phyloP scores from a whole-genome alignment of 2,888 invertebrate species.

The Stratiomys singularior region DNA sequence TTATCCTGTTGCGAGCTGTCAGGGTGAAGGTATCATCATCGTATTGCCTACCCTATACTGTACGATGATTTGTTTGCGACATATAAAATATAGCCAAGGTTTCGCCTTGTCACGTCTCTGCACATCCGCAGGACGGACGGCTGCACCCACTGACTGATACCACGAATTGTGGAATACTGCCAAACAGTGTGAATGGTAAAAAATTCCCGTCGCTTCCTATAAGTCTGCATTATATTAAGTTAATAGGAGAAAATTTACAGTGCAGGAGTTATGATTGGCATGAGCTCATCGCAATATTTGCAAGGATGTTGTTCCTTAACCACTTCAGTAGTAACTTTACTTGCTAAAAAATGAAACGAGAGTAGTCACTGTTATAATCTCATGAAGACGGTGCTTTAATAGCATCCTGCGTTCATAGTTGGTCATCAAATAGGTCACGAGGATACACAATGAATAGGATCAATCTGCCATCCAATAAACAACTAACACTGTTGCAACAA shows the following conservation, averaged over 20 bases:
- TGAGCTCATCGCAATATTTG: too few relatives aligned
- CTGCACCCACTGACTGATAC: neutral
- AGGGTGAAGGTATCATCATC: slow-evolving; percentile 1
- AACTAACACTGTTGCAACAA: neutral
- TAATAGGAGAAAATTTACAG: too few relatives aligned
- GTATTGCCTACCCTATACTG: neutral
- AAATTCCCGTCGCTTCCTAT: neutral
- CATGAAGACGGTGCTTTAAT: too few relatives aligned
- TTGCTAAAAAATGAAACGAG: too few relatives aligned
- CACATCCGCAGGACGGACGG: neutral
- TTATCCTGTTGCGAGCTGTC: neutral
- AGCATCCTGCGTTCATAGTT: too few relatives aligned
- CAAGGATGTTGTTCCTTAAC: too few relatives aligned
- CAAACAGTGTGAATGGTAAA: slow-evolving; percentile 6
- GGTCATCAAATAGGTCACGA: too few relatives aligned
- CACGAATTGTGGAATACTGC: neutral
- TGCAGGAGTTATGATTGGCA: too few relatives aligned
- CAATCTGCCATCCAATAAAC: neutral
- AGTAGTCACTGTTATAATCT: too few relatives aligned
- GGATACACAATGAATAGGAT: too few relatives aligned
- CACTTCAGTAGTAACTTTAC: too few relatives aligned
- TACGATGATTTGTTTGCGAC: slow-evolving; percentile 20
- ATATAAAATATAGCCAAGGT: neutral
- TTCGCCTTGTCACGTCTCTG: neutral
- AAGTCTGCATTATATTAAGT: neutral